phyloP scores from a whole-genome alignment of 2,888 invertebrate genomes.

The Hydraecia micacea region DNA sequence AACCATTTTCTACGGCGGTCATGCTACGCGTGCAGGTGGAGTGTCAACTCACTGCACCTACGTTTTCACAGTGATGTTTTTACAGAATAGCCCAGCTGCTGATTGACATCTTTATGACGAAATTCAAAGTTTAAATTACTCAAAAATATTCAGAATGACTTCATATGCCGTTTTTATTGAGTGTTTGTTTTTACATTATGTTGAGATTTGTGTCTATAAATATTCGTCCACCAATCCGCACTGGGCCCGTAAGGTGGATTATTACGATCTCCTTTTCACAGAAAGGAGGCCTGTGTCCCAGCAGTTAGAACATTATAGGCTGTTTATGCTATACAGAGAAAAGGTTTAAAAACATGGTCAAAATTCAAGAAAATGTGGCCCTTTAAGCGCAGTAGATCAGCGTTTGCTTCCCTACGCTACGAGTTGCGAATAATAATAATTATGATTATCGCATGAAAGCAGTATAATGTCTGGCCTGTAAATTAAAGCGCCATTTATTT shows the following conservation, averaged over 20 bases:
- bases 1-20: no score
- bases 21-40: no score
- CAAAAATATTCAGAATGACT: neutral
- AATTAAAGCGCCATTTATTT: neutral
- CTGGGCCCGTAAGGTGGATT: no score
- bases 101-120: neutral
- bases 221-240: neutral
- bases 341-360: no score
- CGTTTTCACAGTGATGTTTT: no score
- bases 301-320: neutral
- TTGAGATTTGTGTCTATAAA: neutral
- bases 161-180: neutral
- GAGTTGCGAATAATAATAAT: neutral
- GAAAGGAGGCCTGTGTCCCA: neutral
- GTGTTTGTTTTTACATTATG: neutral
- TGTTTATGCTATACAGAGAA: neutral
- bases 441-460: slow-evolving; percentile 8
- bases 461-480: neutral
- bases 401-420: neutral
- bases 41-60: no score
- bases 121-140: neutral
- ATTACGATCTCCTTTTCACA: no score
- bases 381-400: neutral
- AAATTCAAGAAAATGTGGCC: no score
- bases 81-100: neutral